phyloP scores from a whole-genome alignment of 2,888 invertebrate genomes.

The Drosophila infuscata region DNA sequence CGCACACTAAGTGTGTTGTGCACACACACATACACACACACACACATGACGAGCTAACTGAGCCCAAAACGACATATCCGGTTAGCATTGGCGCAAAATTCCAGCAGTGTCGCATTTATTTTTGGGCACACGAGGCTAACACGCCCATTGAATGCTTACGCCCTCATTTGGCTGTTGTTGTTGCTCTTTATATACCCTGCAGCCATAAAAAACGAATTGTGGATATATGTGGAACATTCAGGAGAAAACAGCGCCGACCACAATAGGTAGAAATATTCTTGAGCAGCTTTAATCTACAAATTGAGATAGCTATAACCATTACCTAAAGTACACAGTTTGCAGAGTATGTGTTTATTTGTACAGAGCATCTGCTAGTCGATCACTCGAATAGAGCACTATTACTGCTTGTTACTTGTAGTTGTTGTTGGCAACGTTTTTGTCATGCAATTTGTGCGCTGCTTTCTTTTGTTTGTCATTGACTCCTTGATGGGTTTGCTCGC shows the following conservation, averaged over 20 bases:
- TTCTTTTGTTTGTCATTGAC: slow-evolving; percentile 39
- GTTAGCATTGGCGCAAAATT: slow-evolving; percentile 59
- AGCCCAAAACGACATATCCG: slow-evolving; percentile 72
- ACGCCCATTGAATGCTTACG: slow-evolving; percentile 33
- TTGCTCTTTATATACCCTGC: slow-evolving; percentile 12
- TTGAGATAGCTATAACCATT: neutral
- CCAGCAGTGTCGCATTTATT: slow-evolving; percentile 66
- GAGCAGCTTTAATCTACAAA: neutral
- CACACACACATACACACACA: neutral
- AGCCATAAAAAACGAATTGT: neutral
- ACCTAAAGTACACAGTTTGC: neutral
- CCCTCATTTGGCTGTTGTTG: slow-evolving; percentile 28
- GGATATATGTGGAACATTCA: neutral
- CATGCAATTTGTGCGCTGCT: slow-evolving; percentile 60
- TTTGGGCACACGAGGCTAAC: slow-evolving; percentile 43
- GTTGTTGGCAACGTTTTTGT: slow-evolving; percentile 55
- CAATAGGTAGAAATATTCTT: neutral
- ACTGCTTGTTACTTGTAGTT: slow-evolving; percentile 19
- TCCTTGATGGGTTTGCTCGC: slow-evolving; percentile 32
- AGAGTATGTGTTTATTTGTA: neutral
- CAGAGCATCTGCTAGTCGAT: neutral
- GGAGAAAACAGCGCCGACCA: neutral
- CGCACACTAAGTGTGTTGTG: neutral
- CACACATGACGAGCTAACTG: slow-evolving; percentile 50
- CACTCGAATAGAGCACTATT: neutral